A percentile compares a stretch with the other conserved stretches of the same genome.
Evolutionary conservation across 2,113 vertebrate species (phyloP).

Genomic region (Macrotis lagotis): DNA sequence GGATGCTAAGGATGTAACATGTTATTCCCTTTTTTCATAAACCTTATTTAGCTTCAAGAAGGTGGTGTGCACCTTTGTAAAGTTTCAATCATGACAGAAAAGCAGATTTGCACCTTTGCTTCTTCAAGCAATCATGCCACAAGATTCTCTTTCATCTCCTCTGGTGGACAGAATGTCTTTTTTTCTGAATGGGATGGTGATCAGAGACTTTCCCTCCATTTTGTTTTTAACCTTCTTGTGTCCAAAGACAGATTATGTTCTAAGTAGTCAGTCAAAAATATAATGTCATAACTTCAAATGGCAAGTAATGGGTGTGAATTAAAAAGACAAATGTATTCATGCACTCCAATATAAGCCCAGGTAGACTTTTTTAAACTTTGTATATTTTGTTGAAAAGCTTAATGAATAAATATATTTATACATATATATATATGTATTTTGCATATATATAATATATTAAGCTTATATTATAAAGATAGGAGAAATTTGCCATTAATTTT

Average conservation of each 20-base stretch:
- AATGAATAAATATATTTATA: too few relatives aligned
- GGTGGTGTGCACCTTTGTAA: constrained; percentile 66
- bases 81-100: constrained; percentile 54
- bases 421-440: too few relatives aligned
- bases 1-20: constrained; percentile 71
- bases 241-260: not conserved
- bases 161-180: not conserved
- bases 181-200: constrained; percentile 1
- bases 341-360: too few relatives aligned
- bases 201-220: constrained; percentile 7
- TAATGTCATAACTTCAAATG: not conserved
- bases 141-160: constrained; percentile 32
- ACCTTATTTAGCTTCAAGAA: constrained; percentile 72
- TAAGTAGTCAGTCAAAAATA: constrained; percentile 46
- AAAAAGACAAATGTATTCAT: not conserved
- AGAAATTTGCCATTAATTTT: too few relatives aligned
- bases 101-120: constrained; percentile 38
- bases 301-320: not conserved
- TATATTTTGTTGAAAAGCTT: too few relatives aligned
- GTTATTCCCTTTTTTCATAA: constrained; percentile 62
- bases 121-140: constrained; percentile 6
- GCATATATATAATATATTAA: too few relatives aligned
- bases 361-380: too few relatives aligned
- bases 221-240: constrained; percentile 35
- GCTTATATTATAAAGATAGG: too few relatives aligned